Conservation (phyloP, 1,140 invertebrate genomes). For the Batillaria attramentaria region DNA sequence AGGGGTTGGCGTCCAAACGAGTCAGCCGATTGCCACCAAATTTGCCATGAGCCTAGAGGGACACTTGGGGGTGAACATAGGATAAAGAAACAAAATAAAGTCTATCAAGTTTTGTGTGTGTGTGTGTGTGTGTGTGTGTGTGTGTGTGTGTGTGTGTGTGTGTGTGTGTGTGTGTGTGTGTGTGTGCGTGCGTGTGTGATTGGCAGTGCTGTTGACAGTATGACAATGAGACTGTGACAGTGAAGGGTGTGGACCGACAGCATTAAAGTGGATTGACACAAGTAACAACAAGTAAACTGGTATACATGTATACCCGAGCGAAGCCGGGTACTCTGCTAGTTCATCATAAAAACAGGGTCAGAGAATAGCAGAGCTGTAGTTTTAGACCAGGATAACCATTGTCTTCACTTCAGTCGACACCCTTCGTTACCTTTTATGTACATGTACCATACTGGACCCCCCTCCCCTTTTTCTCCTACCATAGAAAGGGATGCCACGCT, state of each 20-base stretch:
- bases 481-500: too few relatives aligned
- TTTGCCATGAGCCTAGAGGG: too few relatives aligned
- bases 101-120: background rate
- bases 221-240: background rate
- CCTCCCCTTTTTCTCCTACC: too few relatives aligned
- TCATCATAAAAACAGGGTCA: background rate
- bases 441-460: too few relatives aligned
- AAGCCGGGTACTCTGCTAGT: too few relatives aligned
- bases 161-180: conserved; percentile 1
- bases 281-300: background rate
- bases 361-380: background rate
- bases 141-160: conserved; percentile 9
- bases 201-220: background rate
- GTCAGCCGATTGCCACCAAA: too few relatives aligned
- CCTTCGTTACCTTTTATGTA: too few relatives aligned
- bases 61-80: too few relatives aligned
- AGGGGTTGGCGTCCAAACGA: too few relatives aligned
- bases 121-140: background rate
- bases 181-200: background rate
- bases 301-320: background rate
- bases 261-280: background rate
- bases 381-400: too few relatives aligned
- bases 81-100: too few relatives aligned
- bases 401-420: too few relatives aligned
- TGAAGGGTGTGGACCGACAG: background rate